Conservation (phyloP, 2,888 invertebrate species). For the Eilema sororculum region DNA sequence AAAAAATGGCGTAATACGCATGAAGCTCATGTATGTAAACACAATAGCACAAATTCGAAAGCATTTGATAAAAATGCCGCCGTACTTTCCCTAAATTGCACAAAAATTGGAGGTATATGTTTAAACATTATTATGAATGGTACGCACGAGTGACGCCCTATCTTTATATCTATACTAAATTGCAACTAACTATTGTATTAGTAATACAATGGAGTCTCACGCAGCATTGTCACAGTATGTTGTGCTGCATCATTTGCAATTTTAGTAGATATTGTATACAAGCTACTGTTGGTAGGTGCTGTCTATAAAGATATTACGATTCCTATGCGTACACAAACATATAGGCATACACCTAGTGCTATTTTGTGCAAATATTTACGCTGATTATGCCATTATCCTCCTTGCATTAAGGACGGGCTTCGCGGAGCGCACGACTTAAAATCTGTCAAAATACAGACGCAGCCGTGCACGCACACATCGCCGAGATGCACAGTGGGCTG, state of each 20-base stretch:
- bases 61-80: constrained; percentile 35
- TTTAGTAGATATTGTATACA: background rate
- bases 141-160: constrained; percentile 44
- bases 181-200: constrained; percentile 44
- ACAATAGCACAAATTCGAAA: constrained; percentile 32
- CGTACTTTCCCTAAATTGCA: constrained; percentile 47
- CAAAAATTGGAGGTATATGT: constrained; percentile 25
- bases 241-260: constrained; percentile 29
- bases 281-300: background rate
- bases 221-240: constrained; percentile 21
- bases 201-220: constrained; percentile 43
- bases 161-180: constrained; percentile 48
- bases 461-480: too few relatives aligned
- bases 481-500: too few relatives aligned
- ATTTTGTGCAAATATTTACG: too few relatives aligned
- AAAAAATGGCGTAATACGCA: constrained; percentile 21
- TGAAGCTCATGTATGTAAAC: background rate
- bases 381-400: too few relatives aligned
- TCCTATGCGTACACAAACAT: too few relatives aligned
- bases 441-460: too few relatives aligned
- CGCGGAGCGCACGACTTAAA: too few relatives aligned
- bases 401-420: too few relatives aligned
- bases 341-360: too few relatives aligned
- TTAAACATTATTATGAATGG: constrained; percentile 33
- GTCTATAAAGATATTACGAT: too few relatives aligned